These are phyloP conservation scores for Tetheella fluctuosa DNA, from an alignment of 2,888 invertebrate genomes.

Conservation along the genomic window DNA sequence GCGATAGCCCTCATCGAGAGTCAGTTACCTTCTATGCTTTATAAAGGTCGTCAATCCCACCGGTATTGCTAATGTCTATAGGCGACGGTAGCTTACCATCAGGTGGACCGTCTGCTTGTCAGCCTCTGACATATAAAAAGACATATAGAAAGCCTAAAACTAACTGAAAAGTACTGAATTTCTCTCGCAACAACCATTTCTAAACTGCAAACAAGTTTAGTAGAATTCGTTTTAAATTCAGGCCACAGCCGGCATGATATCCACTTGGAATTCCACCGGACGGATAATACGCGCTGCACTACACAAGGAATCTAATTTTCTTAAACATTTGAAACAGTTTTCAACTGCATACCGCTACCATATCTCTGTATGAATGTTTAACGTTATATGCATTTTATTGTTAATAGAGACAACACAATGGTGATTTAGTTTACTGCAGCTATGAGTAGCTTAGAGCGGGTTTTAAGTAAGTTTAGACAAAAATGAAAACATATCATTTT, in stretches of 20 bases:
- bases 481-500: too few relatives aligned
- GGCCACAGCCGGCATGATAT: conserved; percentile 21
- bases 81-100: too few relatives aligned
- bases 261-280: conserved; percentile 24
- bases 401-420: neutral
- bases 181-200: neutral
- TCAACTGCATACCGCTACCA: conserved; percentile 21
- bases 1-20: too few relatives aligned
- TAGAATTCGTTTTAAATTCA: conserved; percentile 6
- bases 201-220: neutral
- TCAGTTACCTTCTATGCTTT: too few relatives aligned
- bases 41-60: too few relatives aligned
- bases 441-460: neutral
- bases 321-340: conserved; percentile 37
- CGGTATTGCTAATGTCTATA: too few relatives aligned
- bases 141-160: neutral
- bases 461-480: too few relatives aligned
- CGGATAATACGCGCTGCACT: conserved; percentile 20
- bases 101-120: too few relatives aligned
- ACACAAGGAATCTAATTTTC: conserved; percentile 49
- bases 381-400: conserved; percentile 16
- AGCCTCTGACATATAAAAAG: too few relatives aligned
- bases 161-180: neutral
- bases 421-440: neutral
- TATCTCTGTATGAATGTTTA: conserved; percentile 20